phyloP scores from a whole-genome alignment of 2,113 vertebrate genomes.

The Nyctereutes procyonoides region DNA sequence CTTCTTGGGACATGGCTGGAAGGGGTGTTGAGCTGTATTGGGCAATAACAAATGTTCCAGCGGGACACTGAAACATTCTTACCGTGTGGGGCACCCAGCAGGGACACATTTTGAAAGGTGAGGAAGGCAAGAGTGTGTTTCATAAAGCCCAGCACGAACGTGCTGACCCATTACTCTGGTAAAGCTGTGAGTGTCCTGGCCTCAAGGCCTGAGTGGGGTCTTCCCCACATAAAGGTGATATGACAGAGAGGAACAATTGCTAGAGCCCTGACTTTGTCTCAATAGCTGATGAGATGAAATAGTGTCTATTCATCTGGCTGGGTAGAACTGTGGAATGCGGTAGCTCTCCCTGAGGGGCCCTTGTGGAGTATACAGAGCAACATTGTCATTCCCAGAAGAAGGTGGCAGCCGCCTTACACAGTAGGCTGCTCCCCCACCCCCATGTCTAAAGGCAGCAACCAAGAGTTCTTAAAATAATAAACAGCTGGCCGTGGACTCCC shows the following conservation, averaged over 20 bases:
- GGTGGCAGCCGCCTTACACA: conserved; percentile 58
- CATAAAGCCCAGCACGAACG: not conserved
- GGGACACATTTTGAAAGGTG: not conserved
- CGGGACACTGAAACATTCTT: conserved; percentile 80
- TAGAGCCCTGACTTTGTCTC: not conserved
- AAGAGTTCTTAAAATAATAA: conserved; percentile 85
- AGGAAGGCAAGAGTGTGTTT: not conserved
- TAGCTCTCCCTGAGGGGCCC: conserved; percentile 46
- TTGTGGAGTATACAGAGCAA: conserved; percentile 18
- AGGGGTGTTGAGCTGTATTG: conserved; percentile 81
- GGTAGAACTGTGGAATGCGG: conserved; percentile 70
- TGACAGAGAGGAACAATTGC: not conserved
- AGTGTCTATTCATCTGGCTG: conserved; percentile 62
- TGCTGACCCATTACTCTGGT: too few species aligned
- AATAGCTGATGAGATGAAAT: conserved; percentile 62
- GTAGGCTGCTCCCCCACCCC: conserved; percentile 71
- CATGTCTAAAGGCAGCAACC: conserved; percentile 70
- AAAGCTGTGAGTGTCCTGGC: not conserved
- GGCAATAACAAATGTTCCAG: conserved; percentile 85
- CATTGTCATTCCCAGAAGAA: conserved; percentile 66
- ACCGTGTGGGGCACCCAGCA: not conserved
- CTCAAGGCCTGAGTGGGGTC: not conserved
- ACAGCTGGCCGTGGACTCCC: conserved; percentile 62
- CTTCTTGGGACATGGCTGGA: conserved; percentile 81
- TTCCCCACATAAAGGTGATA: not conserved